Evolutionary conservation across 2,888 invertebrate genomes (phyloP), one percentile per base, ranked within the genome.

Genomic region (Watsonalla binaria): DNA sequence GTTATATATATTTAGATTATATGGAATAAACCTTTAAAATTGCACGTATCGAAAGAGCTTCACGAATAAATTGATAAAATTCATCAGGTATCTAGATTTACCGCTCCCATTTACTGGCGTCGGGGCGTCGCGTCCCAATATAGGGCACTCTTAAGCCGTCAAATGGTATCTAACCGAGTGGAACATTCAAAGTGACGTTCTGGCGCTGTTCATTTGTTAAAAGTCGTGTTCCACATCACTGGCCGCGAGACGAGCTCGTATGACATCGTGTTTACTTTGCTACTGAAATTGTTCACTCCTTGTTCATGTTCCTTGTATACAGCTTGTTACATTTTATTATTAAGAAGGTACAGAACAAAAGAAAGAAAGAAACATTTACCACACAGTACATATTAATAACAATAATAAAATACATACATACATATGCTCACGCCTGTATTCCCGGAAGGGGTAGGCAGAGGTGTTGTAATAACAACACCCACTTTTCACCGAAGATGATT

Each of bases 111-210:
- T 54, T 51, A 34, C 51, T 51, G 67, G 64, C 74, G 72, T 65
- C 76, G 63, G 58, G 58, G 56, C 69, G 78, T 65, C 81, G 77
- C 66, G 66, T 63, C 66, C 72, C 77, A 76, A 80, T 80, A 78
- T 72, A 62, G 69, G 63, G 67, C 76, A 74, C 79, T 78, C 79
- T 82, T 81, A 80, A 81, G 74, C 78, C 75, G 80, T 84, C 85
- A 82, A 73, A 78, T 72, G 73, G 75, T 74, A 75, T 80, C 80
- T 74, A 82, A 62, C 76, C 76, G 63, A 67, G 71, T 71, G 81
- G 71, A 80, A 80, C 76, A 84, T 80, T 71, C 68, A 72, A 81
- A 68, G 65, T 67, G 86, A 85, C 84, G 67, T 61, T 39, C 61
- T 65, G 59, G 65, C 60, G 71, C 75, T 76, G 75, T 76, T 80